Evolutionary conservation across 2,888 invertebrate species (phyloP).

Genomic region (Athalia circularis): DNA sequence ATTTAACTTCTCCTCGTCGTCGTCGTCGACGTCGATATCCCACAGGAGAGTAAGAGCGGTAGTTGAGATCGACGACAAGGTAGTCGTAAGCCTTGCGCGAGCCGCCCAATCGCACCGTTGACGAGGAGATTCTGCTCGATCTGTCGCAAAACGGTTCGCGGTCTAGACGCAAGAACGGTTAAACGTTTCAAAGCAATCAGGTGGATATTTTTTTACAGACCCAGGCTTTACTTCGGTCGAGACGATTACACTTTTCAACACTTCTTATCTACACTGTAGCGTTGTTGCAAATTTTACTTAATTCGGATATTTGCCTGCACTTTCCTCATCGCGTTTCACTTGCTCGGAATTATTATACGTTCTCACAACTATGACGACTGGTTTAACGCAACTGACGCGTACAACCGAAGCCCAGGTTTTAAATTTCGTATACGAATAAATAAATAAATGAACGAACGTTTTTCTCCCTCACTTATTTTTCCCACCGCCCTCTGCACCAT

Average conservation of each 20-base stretch:
- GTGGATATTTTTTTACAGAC: neutral
- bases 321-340: too few species aligned
- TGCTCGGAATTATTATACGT: too few species aligned
- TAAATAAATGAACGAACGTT: constrained; percentile 23
- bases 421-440: constrained; percentile 4
- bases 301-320: too few species aligned
- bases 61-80: constrained; percentile 30
- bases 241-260: neutral
- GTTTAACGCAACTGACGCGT: neutral
- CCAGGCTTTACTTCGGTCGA: neutral
- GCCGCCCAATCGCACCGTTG: constrained; percentile 25
- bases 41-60: constrained; percentile 16
- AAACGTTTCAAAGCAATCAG: constrained; percentile 30
- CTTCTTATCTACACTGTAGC: neutral
- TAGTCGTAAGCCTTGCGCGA: constrained; percentile 22
- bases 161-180: constrained; percentile 20
- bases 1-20: neutral
- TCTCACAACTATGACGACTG: too few species aligned
- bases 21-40: constrained; percentile 17
- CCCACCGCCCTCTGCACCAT: neutral
- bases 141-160: constrained; percentile 19
- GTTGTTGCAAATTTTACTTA: too few species aligned
- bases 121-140: constrained; percentile 22
- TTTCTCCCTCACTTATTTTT: neutral
- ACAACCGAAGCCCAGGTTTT: neutral